These are phyloP conservation scores for Stegodyphus mimosarum DNA, from an alignment of 1,140 invertebrate species.

Conservation along the genomic window DNA sequence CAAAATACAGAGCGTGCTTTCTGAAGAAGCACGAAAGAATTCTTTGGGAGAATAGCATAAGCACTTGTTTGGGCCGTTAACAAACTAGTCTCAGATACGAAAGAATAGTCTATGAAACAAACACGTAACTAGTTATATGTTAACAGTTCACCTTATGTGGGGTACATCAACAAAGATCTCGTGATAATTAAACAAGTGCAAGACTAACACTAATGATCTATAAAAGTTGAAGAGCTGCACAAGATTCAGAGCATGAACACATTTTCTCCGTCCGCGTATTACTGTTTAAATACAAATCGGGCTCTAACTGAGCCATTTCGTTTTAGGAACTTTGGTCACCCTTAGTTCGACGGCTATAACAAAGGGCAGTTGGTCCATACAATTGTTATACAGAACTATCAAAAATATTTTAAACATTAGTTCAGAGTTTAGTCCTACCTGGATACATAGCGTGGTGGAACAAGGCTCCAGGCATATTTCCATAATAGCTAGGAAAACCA, in stretches of 20 bases:
- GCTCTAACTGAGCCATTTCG: background rate
- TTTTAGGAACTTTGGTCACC: background rate
- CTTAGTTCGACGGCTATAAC: background rate
- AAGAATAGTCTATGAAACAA: too few species aligned
- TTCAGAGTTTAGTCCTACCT: constrained; percentile 59
- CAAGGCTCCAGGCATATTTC: constrained; percentile 44
- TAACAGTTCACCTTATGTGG: too few species aligned
- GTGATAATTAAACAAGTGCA: too few species aligned
- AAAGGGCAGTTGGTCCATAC: background rate
- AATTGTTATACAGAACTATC: background rate
- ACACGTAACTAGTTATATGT: too few species aligned
- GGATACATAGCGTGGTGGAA: constrained; percentile 56
- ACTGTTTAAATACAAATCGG: too few species aligned
- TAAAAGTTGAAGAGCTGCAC: background rate
- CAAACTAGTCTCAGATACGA: too few species aligned
- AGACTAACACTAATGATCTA: too few species aligned
- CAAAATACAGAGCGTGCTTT: too few species aligned
- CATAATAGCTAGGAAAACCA: constrained; percentile 49
- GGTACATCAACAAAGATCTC: too few species aligned
- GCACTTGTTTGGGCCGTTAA: too few species aligned
- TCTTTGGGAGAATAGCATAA: too few species aligned
- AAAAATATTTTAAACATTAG: constrained; percentile 1
- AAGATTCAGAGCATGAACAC: background rate
- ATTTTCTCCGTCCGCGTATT: background rate
- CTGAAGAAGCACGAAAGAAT: too few species aligned